Conservation (phyloP, 2,888 invertebrate species). For the Tipula vernalis region DNA sequence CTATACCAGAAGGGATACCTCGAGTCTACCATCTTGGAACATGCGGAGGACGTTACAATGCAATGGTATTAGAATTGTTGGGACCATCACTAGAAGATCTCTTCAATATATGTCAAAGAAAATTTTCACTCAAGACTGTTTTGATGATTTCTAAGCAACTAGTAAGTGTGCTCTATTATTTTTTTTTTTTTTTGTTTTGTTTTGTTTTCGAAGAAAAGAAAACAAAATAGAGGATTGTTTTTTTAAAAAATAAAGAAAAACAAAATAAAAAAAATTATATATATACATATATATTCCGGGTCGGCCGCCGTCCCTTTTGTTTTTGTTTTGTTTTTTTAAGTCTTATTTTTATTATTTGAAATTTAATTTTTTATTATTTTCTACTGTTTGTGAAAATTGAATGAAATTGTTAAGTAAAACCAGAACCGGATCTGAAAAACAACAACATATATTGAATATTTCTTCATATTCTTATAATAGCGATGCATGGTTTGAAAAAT, state of each 20-base stretch:
- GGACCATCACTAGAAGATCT: conserved; percentile 61
- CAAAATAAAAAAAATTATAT: background rate
- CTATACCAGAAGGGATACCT: conserved; percentile 46
- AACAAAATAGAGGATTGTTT: background rate
- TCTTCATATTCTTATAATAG: too few species aligned
- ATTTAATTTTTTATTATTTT: background rate
- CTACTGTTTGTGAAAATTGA: background rate
- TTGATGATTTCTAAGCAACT: conserved; percentile 58
- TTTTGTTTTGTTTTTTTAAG: background rate
- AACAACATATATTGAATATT: too few species aligned
- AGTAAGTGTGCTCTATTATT: conserved; percentile 4
- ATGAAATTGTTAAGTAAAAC: background rate
- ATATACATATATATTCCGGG: background rate
- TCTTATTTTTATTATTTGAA: background rate
- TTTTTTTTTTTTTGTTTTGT: background rate
- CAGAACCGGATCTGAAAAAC: background rate
- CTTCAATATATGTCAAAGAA: conserved; percentile 56
- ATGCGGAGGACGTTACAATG: conserved; percentile 56
- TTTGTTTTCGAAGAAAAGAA: background rate
- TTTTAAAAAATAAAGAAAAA: background rate
- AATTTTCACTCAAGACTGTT: conserved; percentile 57
- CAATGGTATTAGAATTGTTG: conserved; percentile 56
- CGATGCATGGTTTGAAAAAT: too few species aligned
- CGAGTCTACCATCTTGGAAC: conserved; percentile 61
- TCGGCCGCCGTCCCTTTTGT: background rate